Percentiles rank a stretch among this genome's conserved stretches.
Evolutionary conservation across 2,888 invertebrate species (phyloP).

Genomic region (Drosophila multiciliata): DNA sequence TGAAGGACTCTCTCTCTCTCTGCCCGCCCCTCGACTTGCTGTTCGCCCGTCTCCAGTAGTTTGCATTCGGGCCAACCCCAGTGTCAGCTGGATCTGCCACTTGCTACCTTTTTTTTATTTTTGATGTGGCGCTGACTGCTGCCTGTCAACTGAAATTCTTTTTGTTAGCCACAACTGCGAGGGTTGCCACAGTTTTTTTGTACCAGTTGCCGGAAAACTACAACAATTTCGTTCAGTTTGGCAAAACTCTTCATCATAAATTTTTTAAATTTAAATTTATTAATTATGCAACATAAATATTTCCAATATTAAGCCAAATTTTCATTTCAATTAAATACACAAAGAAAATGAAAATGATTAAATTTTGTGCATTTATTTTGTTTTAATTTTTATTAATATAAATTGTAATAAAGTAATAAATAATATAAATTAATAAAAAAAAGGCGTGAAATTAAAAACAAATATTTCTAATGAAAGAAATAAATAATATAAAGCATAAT

Average conservation of each 20-base stretch:
- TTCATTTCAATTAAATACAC: no score
- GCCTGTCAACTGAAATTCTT: slow-evolving; percentile 73
- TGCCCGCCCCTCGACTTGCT: slow-evolving; percentile 19
- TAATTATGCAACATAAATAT: no score
- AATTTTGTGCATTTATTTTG: background rate
- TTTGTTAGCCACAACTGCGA: slow-evolving; percentile 41
- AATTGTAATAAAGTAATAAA: background rate
- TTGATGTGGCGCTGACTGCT: slow-evolving; percentile 69
- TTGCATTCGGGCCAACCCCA: slow-evolving; percentile 31
- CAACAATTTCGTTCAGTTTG: background rate
- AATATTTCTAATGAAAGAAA: background rate
- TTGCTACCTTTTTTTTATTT: slow-evolving; percentile 25
- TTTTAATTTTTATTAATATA: background rate
- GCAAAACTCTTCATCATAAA: background rate
- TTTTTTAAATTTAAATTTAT: no score
- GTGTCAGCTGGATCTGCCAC: slow-evolving; percentile 24
- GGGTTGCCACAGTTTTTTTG: slow-evolving; percentile 36
- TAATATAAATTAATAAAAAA: background rate
- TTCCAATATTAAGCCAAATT: no score
- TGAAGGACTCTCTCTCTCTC: slow-evolving; percentile 39
- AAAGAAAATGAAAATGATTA: background rate
- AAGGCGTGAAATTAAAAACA: background rate
- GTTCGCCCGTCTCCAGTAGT: slow-evolving; percentile 40
- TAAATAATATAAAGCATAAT: background rate
- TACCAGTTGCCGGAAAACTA: background rate